Percentiles rank a stretch among this genome's conserved stretches.
These are phyloP conservation scores for Cyanoliseus patagonus DNA, from an alignment of 2,113 vertebrate species.

Conservation along the genomic window DNA sequence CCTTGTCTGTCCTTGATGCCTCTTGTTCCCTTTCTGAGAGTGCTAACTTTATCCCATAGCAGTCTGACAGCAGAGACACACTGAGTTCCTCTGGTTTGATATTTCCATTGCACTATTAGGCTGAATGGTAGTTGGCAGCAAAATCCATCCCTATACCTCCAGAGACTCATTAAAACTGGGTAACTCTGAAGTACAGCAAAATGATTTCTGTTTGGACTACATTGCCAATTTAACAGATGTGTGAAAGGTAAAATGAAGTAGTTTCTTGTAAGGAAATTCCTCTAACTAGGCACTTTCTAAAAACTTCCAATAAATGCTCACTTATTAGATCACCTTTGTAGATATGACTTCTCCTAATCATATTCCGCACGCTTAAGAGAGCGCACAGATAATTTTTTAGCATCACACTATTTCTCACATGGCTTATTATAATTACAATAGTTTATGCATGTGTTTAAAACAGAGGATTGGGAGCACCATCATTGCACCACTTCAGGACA, in stretches of 20 bases:
- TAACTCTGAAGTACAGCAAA: constrained; percentile 34
- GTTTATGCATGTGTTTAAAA: not conserved
- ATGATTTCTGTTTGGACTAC: constrained; percentile 48
- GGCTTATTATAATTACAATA: not conserved
- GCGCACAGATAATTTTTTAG: not conserved
- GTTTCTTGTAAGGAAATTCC: constrained; percentile 43
- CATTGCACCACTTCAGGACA: not conserved
- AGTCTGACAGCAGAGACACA: not conserved
- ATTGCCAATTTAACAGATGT: constrained; percentile 39
- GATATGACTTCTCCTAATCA: not conserved
- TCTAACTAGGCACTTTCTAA: constrained; percentile 26
- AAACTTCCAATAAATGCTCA: not conserved
- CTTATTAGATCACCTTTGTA: constrained; percentile 36
- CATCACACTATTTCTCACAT: not conserved
- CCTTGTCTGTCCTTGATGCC: not conserved
- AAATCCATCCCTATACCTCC: constrained; percentile 44
- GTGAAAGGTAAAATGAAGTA: constrained; percentile 61
- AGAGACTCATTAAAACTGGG: constrained; percentile 71
- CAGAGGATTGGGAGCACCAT: not conserved
- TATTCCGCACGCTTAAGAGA: not conserved
- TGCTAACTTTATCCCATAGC: not conserved
- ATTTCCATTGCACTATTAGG: constrained; percentile 4
- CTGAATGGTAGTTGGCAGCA: constrained; percentile 48
- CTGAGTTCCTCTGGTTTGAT: not conserved
- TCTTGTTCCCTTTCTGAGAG: not conserved